Evolutionary conservation across 2,113 vertebrate genomes (phyloP), one percentile per base, ranked within the genome.

Genomic region (Coreoperca whiteheadi): DNA sequence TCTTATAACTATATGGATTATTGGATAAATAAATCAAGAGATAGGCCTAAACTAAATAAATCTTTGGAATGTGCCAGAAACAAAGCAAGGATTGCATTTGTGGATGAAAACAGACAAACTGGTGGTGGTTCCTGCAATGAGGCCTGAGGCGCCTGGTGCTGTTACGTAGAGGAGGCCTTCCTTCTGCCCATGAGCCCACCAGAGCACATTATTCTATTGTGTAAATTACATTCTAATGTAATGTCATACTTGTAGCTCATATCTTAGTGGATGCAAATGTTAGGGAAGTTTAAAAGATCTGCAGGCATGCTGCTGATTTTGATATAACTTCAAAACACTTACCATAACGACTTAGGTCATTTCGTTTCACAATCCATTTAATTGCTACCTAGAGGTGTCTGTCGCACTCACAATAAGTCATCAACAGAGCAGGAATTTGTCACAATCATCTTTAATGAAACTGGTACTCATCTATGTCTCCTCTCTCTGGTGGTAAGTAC

Each of bases 11-110:
- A 92, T 46, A 83, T 78, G 79, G 86, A 94, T 83, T 83, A 87
- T 89, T 91, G 71, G 77, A 94, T 86, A 93, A 95, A 94, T 94
- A 94, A 94, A 95, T 92, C 71, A 82, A 74, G 53, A 83, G 51
- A 86, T 71, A 71, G 70, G 41, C 30, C 30, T 56, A 86, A 91
- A 89, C 68, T 70, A 87, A 93, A 90, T 87, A 92, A 88, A 92
- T 81, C 83, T 63, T 59, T 68, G 85, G 88, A 94, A 94, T 86
- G 85, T 82, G 83, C 66, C 73, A 71, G 77, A 84, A 78, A 75
- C 69, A 85, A 74, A 83, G 76, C 34, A 74, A 80, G 74, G 50
- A 83, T 66, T 83, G 77, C 6, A 32, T 77, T 73, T 71, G 50
- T 79, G 73, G 65, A 83, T 34, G 56, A 81, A 83, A 83, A 76